These are phyloP conservation scores for Gambusia holbrooki DNA, from an alignment of 2,113 vertebrate genomes.

Conservation along the genomic window DNA sequence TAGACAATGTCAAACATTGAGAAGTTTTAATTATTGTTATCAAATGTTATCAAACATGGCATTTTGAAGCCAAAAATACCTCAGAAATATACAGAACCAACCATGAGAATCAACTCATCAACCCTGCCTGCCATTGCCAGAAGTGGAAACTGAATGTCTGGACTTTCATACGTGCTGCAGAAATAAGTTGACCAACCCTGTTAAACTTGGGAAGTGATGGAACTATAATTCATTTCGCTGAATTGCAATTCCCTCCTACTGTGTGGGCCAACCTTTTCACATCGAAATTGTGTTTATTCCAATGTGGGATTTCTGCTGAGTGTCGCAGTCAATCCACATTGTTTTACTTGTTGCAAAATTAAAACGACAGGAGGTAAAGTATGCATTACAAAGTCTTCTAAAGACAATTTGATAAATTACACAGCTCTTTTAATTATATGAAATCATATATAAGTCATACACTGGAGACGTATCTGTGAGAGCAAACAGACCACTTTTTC, in stretches of 20 bases:
- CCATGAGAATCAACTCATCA: no score
- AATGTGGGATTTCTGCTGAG: background rate
- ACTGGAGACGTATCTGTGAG: slow-evolving; percentile 68
- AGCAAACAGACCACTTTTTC: slow-evolving; percentile 25
- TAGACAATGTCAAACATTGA: no score
- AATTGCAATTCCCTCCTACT: slow-evolving; percentile 8
- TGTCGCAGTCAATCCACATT: slow-evolving; percentile 9
- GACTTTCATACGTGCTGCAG: slow-evolving; percentile 26
- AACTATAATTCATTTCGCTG: slow-evolving; percentile 1
- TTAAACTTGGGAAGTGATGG: background rate
- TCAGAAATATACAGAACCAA: no score
- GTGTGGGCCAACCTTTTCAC: no score
- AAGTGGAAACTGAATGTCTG: slow-evolving; percentile 25
- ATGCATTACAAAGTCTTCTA: background rate
- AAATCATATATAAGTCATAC: slow-evolving; percentile 49
- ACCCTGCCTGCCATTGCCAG: background rate
- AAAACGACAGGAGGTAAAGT: background rate
- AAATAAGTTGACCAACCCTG: no score
- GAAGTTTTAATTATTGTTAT: no score
- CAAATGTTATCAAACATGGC: no score
- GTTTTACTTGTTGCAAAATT: slow-evolving; percentile 22
- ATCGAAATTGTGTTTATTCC: no score
- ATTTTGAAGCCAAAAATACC: no score
- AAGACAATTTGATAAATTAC: slow-evolving; percentile 2
- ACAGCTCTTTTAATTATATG: slow-evolving; percentile 16